These are phyloP conservation scores for Cepaea hortensis DNA, from an alignment of 2,888 invertebrate species.

Conservation along the genomic window DNA sequence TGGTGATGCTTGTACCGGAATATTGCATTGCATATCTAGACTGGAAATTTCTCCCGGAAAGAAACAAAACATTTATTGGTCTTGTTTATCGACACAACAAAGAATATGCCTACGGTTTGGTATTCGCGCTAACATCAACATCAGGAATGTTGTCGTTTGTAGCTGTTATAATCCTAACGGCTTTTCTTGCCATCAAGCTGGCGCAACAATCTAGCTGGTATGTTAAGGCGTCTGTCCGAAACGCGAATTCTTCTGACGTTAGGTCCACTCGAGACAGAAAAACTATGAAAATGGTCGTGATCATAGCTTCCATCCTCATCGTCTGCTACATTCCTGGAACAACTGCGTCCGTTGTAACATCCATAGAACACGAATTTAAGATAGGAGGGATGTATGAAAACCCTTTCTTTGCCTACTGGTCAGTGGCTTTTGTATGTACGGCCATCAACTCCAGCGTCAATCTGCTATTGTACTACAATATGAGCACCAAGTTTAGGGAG, in stretches of 20 bases:
- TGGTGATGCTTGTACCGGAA: slow-evolving; percentile 2
- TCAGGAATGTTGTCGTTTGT: not conserved
- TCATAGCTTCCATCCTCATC: slow-evolving; percentile 16
- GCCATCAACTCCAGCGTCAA: slow-evolving; percentile 26
- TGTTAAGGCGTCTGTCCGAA: not conserved
- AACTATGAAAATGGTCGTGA: slow-evolving; percentile 15
- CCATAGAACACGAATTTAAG: slow-evolving; percentile 27
- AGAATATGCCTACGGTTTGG: not conserved
- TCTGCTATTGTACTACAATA: slow-evolving; percentile 19
- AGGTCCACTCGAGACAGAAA: not conserved
- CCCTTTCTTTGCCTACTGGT: slow-evolving; percentile 19
- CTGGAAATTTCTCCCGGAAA: too few relatives aligned
- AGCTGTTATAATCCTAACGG: not conserved
- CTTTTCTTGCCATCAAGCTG: not conserved
- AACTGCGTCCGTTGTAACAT: not conserved
- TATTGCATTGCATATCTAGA: not conserved
- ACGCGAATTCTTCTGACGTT: not conserved
- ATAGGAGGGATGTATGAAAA: not conserved
- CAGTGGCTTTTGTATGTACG: slow-evolving; percentile 3
- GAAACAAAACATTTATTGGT: not conserved
- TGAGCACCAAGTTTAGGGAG: slow-evolving; percentile 24
- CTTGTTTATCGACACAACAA: not conserved
- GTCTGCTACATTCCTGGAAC: slow-evolving; percentile 14
- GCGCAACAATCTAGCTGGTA: not conserved
- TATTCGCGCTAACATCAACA: not conserved